A percentile compares a stretch with the other conserved stretches of the same genome.
phyloP scores from a whole-genome alignment of 1,140 invertebrate genomes.

The Tribolium madens region DNA sequence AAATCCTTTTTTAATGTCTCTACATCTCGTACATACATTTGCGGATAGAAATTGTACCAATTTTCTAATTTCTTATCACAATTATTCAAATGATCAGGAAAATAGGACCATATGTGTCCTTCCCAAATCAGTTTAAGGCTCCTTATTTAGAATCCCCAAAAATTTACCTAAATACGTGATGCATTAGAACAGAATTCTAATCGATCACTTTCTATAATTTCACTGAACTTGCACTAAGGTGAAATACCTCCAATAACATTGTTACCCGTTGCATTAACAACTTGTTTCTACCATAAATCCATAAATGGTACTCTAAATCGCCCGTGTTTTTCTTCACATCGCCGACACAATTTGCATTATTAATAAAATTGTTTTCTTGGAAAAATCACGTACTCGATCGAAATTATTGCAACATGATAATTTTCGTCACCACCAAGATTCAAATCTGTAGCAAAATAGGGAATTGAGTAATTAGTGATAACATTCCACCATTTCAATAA shows the following conservation, averaged over 20 bases:
- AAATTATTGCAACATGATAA: not conserved
- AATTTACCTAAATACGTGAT: not conserved
- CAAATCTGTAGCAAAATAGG: not conserved
- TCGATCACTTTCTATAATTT: not conserved
- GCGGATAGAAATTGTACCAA: too few species aligned
- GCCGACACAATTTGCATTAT: not conserved
- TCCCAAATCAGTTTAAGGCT: not conserved
- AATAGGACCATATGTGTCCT: not conserved
- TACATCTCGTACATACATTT: too few species aligned
- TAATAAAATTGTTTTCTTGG: not conserved
- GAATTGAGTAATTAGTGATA: slow-evolving; percentile 15
- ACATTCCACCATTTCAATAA: not conserved
- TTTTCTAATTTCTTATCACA: too few species aligned
- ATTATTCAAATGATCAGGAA: not conserved
- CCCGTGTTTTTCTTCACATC: not conserved
- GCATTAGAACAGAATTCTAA: not conserved
- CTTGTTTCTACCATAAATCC: not conserved
- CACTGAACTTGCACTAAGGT: not conserved
- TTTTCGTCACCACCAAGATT: not conserved
- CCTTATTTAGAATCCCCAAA: not conserved
- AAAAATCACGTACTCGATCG: not conserved
- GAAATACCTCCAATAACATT: not conserved
- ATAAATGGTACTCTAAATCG: not conserved
- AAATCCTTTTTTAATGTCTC: too few species aligned
- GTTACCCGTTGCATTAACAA: not conserved